phyloP scores from a whole-genome alignment of 2,888 invertebrate species.

The Apamea crenata region DNA sequence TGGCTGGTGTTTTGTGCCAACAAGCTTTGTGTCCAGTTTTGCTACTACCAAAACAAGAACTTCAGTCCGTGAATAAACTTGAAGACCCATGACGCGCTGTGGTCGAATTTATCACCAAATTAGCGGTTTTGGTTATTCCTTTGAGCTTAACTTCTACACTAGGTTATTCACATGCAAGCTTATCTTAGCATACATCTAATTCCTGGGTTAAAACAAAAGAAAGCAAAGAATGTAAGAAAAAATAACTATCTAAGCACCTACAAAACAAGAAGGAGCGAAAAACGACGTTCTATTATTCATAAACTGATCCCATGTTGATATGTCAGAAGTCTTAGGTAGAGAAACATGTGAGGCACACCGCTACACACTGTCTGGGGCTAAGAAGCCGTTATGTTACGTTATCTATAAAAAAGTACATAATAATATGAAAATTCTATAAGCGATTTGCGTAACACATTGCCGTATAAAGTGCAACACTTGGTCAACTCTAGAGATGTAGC shows the following conservation, averaged over 20 bases:
- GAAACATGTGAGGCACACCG: neutral
- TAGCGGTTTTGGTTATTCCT: slow-evolving; percentile 7
- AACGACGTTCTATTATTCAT: slow-evolving; percentile 63
- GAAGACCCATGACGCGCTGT: neutral
- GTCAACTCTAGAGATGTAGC: slow-evolving; percentile 7
- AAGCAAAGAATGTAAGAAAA: slow-evolving; percentile 30
- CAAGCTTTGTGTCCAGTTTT: neutral
- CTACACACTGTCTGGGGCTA: neutral
- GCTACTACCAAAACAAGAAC: neutral
- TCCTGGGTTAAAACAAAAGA: slow-evolving; percentile 24
- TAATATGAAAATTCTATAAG: neutral
- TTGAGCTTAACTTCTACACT: slow-evolving; percentile 37
- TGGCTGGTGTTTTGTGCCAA: neutral
- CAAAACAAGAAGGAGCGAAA: slow-evolving; percentile 8
- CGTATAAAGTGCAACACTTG: slow-evolving; percentile 56
- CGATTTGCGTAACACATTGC: slow-evolving; percentile 21
- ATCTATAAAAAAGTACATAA: slow-evolving; percentile 33
- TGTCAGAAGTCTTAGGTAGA: neutral
- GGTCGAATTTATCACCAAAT: slow-evolving; percentile 19
- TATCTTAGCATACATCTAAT: slow-evolving; percentile 32
- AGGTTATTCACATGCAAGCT: slow-evolving; percentile 53
- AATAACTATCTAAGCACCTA: slow-evolving; percentile 21
- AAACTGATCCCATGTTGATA: slow-evolving; percentile 81
- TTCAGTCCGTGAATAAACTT: slow-evolving; percentile 3
- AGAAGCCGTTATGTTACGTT: neutral